Conservation (phyloP, 2,113 vertebrate genomes). For the Halcyon malimbica region DNA sequence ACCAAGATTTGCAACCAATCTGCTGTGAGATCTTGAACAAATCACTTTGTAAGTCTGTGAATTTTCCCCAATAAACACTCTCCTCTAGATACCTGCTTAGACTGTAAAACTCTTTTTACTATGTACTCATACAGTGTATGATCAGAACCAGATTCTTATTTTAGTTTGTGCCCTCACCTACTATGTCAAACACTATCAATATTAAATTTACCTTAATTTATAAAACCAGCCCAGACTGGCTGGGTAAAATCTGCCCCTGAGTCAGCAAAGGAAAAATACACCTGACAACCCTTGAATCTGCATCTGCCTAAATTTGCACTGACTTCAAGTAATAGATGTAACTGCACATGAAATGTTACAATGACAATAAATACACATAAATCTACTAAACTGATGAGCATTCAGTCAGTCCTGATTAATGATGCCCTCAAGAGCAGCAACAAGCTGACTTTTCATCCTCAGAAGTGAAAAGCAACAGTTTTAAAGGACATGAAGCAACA, state of each 20-base stretch:
- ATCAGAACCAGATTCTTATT: background rate
- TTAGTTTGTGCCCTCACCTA: background rate
- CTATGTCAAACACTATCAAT: background rate
- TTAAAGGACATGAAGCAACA: background rate
- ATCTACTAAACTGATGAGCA: constrained; percentile 37
- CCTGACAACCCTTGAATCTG: background rate
- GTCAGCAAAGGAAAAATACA: background rate
- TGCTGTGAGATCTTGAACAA: background rate
- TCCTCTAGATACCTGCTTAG: background rate
- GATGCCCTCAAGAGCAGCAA: constrained; percentile 14
- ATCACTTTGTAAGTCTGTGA: background rate
- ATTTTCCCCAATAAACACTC: background rate
- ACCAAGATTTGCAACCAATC: background rate
- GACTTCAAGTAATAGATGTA: background rate
- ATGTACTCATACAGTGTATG: background rate
- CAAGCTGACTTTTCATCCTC: constrained; percentile 25
- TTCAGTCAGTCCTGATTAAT: constrained; percentile 41
- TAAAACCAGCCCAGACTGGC: background rate
- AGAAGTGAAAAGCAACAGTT: constrained; percentile 26
- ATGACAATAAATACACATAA: constrained; percentile 46
- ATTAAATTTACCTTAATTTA: background rate
- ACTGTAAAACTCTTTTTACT: background rate
- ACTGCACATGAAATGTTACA: constrained; percentile 33
- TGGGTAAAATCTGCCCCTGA: background rate
- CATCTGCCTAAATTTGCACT: background rate